A percentile compares a stretch with the other conserved stretches of the same genome.
Conservation (phyloP, 2,797 vertebrate genomes). For the Leptodactylus fallax region DNA sequence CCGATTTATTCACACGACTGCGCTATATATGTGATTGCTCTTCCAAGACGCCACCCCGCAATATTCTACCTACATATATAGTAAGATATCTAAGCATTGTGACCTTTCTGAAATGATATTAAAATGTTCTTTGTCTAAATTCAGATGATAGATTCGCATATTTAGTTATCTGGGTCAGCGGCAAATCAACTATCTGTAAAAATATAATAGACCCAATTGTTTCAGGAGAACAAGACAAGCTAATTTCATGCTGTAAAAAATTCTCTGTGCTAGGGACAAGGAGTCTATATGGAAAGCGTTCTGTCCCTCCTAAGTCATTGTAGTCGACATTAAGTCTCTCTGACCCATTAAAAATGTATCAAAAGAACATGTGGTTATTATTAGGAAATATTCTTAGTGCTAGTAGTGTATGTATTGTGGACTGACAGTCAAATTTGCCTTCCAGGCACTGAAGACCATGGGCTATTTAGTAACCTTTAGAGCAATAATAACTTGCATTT, state of each 20-base stretch:
- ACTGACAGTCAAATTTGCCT: no score
- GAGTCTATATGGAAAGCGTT: background rate
- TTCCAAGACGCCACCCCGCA: background rate
- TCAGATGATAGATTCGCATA: conserved; percentile 46
- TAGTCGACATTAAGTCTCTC: no score
- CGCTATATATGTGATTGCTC: background rate
- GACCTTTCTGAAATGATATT: conserved; percentile 44
- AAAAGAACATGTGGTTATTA: no score
- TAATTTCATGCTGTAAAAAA: conserved; percentile 31
- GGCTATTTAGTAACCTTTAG: no score
- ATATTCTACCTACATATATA: conserved; percentile 12
- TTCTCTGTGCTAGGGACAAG: background rate
- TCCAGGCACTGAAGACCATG: no score
- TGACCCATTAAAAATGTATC: no score
- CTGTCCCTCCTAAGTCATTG: no score
- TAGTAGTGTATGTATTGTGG: no score
- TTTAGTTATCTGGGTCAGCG: conserved; percentile 58
- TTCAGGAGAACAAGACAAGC: conserved; percentile 25
- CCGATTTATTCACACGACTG: conserved; percentile 13
- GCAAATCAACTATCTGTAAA: conserved; percentile 55
- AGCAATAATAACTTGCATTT: no score
- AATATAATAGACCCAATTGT: conserved; percentile 55
- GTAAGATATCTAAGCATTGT: background rate
- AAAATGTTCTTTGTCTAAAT: conserved; percentile 39
- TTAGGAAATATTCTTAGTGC: no score